A percentile compares a stretch with the other conserved stretches of the same genome.
These are phyloP conservation scores for Volucella zonaria DNA, from an alignment of 2,888 invertebrate genomes.

Conservation along the genomic window DNA sequence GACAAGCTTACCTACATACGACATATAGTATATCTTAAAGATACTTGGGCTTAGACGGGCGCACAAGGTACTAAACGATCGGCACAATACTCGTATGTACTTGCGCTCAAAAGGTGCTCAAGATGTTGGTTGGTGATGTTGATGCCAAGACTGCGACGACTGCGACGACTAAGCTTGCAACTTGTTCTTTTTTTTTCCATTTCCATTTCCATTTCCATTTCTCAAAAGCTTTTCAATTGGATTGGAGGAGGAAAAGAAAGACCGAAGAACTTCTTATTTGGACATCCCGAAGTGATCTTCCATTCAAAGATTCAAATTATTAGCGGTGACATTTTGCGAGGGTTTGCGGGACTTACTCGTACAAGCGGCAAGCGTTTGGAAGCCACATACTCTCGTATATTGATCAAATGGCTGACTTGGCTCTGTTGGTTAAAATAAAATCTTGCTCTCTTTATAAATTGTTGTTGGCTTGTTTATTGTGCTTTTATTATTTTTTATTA, in stretches of 20 bases:
- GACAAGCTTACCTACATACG: background rate
- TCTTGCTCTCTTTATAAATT: slow-evolving; percentile 56
- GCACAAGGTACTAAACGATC: background rate
- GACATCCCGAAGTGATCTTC: slow-evolving; percentile 47
- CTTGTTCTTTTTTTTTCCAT: slow-evolving; percentile 32
- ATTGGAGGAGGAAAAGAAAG: slow-evolving; percentile 1
- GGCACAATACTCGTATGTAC: slow-evolving; percentile 22
- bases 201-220: slow-evolving; percentile 24
- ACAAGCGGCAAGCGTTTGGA: slow-evolving; percentile 52
- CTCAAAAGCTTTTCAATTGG: slow-evolving; percentile 49
- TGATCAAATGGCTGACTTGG: slow-evolving; percentile 40
- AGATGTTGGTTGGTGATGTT: slow-evolving; percentile 47
- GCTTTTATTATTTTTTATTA: background rate
- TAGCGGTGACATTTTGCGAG: slow-evolving; percentile 68
- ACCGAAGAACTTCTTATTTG: slow-evolving; percentile 45
- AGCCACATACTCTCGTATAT: background rate
- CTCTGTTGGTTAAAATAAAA: slow-evolving; percentile 2
- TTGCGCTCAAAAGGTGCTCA: slow-evolving; percentile 55
- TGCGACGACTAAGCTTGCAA: slow-evolving; percentile 37
- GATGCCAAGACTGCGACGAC: background rate
- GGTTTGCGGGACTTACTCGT: no score
- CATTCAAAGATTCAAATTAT: slow-evolving; percentile 58
- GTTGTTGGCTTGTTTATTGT: slow-evolving; percentile 24
- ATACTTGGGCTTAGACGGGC: slow-evolving; percentile 23
- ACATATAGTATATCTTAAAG: slow-evolving; percentile 23